Conservation (phyloP, 1,140 invertebrate species). For the Andricus grossulariae region DNA sequence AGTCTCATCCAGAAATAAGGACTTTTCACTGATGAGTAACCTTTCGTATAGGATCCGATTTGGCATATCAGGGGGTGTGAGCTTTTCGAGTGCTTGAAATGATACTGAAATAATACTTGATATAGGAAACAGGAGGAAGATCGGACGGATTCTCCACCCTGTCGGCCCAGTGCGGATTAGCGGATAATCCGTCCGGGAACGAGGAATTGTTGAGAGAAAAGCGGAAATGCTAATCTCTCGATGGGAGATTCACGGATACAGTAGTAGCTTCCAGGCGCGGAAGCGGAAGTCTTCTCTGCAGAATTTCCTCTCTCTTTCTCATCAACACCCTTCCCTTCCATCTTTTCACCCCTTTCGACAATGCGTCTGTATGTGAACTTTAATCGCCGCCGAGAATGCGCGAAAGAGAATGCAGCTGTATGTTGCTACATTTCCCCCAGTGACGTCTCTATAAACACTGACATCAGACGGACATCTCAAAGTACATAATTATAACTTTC, state of each 20-base stretch:
- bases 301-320: constrained; percentile 51
- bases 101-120: constrained; percentile 65
- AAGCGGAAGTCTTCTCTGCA: constrained; percentile 56
- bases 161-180: constrained; percentile 66
- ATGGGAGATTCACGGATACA: constrained; percentile 71
- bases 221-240: constrained; percentile 75
- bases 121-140: constrained; percentile 62
- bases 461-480: constrained; percentile 6
- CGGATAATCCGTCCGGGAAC: constrained; percentile 74
- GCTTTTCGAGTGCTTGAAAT: constrained; percentile 51
- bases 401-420: constrained; percentile 52
- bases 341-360: constrained; percentile 50
- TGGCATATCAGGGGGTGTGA: constrained; percentile 17
- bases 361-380: constrained; percentile 48
- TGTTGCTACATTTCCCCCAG: not conserved
- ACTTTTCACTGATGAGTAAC: constrained; percentile 1
- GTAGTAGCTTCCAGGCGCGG: constrained; percentile 57
- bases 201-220: constrained; percentile 75
- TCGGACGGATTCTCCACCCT: constrained; percentile 59
- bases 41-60: constrained; percentile 2
- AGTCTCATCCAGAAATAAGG: not conserved
- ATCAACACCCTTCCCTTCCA: constrained; percentile 53
- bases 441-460: too few relatives aligned
- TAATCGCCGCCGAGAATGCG: constrained; percentile 55
- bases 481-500: not conserved